Conservation (phyloP, 2,113 vertebrate species). For the Syrrhaptes paradoxus region DNA sequence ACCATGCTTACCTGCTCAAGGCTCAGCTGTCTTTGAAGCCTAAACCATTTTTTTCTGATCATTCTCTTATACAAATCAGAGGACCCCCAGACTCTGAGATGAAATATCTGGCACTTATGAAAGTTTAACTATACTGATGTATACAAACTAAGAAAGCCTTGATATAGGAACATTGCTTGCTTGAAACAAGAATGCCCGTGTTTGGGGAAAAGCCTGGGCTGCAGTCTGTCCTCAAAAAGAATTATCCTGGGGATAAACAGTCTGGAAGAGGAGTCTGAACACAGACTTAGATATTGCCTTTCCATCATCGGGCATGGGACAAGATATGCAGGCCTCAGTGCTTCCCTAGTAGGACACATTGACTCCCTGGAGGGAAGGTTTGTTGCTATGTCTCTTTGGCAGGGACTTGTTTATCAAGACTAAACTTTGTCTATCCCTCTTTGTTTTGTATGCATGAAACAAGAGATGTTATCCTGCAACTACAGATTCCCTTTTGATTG, state of each 20-base stretch:
- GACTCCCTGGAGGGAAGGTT: background rate
- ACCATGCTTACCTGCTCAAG: background rate
- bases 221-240: background rate
- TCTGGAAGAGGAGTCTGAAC: background rate
- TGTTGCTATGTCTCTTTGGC: background rate
- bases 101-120: background rate
- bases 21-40: background rate
- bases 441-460: background rate
- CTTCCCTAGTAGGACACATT: background rate
- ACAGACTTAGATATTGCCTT: background rate
- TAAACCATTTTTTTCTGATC: background rate
- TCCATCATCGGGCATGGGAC: background rate
- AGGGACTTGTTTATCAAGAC: background rate
- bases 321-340: background rate
- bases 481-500: background rate
- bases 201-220: background rate
- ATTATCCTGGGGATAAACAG: background rate
- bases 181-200: background rate
- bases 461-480: background rate
- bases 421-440: background rate
- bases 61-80: background rate
- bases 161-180: background rate
- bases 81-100: background rate
- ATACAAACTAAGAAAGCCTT: background rate
- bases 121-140: background rate